Evolutionary conservation across 2,888 invertebrate species (phyloP), one percentile per base, ranked within the genome.

Genomic region (Aleiodes testaceus): DNA sequence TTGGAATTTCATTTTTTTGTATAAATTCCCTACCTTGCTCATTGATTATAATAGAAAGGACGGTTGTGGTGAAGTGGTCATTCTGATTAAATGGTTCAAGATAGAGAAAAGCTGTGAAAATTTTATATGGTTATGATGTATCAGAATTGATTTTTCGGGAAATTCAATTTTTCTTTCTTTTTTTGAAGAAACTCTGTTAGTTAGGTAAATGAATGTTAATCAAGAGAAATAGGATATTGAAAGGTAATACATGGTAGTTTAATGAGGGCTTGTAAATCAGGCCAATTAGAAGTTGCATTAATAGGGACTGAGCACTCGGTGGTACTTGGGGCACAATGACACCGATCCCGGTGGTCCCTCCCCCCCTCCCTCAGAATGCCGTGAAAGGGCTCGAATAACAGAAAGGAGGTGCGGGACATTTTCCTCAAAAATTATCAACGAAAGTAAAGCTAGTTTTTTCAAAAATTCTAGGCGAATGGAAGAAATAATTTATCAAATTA

Each of bases 271-370:
- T 67, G 72, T 74, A 74, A 77, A 77, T 76, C 73, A 71, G 70
- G 69, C 74, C 75, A 76, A 76, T 77, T 77, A 75, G 72, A 77
- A 66, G 66, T 65, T 26, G 69, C 63, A 30, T 61, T 66, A 59
- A 59, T 6, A 55, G 44, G 12, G 30, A 14, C 9, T 18, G 26
- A 20, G 66, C 61, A 68, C 36, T 61, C 65, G 11, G 61, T 71
- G 59, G 68, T 70, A 66, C 61, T 52, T 7, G 18, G 14, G 53
- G 12, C 11, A 12, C 42, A 45, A 12, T 18, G 20, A 66, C 42
- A 65, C 36, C 81, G 70, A 82, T 72, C 80, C 79, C 69, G 82
- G 83, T 82, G 82, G 83, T 82, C 83, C 82, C 83, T 83, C 80
- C 81, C 78, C 82, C 83, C 82, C 80, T 81, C 78, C 53, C 20